Base-by-base conservation (phyloP, 2,797 vertebrate genomes). In the Pogoniulus pusillus region DNA sequence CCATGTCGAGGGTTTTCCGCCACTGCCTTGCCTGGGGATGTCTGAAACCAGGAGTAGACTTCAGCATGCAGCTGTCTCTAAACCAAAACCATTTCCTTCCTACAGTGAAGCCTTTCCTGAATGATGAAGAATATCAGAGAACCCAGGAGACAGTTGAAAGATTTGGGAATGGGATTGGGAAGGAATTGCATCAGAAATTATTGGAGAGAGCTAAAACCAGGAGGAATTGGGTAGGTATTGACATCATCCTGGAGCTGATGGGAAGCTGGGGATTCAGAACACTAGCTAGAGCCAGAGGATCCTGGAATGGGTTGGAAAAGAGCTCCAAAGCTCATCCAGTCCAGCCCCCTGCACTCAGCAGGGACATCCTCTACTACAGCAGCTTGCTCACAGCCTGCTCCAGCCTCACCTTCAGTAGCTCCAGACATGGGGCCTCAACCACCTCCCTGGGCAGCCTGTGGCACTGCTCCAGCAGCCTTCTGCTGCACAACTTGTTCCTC, bases 101-200 rank as follows among this genome's bases (percentile, higher is more conserved):
- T 95, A 60, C 87, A 99, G 99, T 99, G 90, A 98, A 96, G 45
- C 99, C 99, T 5, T 99, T 99, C 97, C 97, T 99, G 73, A 98
- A 97, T 63, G 94, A 98, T 83, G 93, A 98, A 71, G 98, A 99
- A 94, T 98, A 98, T 95, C 93, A 97, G 85, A 97, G 95, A 84
- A 99, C 99, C 1, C 87, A 94, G 32, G 95, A 96, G 62, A 98
- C 98, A 88, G 98, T 99, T 88, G 97, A 96, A 94, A 97, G 79
- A 24, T 99, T 99, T 97, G 96, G 97, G 96, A 96, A 97, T 79
- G 99, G 98, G 26, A 94, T 98, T 72, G 99, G 99, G 66, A 95
- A 96, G 96, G 97, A 97, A 81, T 97, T 99, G 69, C 98, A 99
- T 30, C 97, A 98, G 90, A 99, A 98, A 93, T 97, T 99, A 71